Conservation (phyloP, 2,888 invertebrate genomes). For the Unio delphinus region DNA sequence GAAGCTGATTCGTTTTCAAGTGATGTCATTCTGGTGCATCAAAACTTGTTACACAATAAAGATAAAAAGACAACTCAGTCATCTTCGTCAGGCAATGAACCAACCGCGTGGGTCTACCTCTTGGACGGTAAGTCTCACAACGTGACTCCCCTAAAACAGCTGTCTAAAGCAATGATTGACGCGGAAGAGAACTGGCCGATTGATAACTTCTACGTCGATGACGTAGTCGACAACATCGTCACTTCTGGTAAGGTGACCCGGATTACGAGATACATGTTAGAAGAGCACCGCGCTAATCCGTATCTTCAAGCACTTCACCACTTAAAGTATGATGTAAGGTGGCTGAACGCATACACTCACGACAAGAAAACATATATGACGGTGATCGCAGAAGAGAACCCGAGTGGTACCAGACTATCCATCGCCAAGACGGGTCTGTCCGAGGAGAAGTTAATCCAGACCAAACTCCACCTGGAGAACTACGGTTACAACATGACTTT, state of each 20-base stretch:
- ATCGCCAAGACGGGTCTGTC: slow-evolving; percentile 51
- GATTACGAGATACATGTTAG: slow-evolving; percentile 49
- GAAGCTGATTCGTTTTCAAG: slow-evolving; percentile 52
- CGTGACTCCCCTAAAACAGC: slow-evolving; percentile 43
- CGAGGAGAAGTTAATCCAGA: slow-evolving; percentile 43
- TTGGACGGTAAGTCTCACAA: slow-evolving; percentile 46
- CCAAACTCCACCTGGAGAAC: slow-evolving; percentile 48
- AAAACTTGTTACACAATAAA: slow-evolving; percentile 25
- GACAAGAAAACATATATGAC: slow-evolving; percentile 50
- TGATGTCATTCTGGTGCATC: slow-evolving; percentile 56
- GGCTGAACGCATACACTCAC: slow-evolving; percentile 58
- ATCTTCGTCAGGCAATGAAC: slow-evolving; percentile 20
- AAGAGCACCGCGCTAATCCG: slow-evolving; percentile 60
- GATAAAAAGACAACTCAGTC: slow-evolving; percentile 11
- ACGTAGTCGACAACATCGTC: slow-evolving; percentile 53
- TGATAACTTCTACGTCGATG: slow-evolving; percentile 42
- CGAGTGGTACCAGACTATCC: slow-evolving; percentile 37
- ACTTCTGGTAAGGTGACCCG: slow-evolving; percentile 30
- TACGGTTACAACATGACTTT: slow-evolving; percentile 59
- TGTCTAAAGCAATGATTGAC: slow-evolving; percentile 44
- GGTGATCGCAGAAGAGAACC: slow-evolving; percentile 44
- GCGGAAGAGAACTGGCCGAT: slow-evolving; percentile 34
- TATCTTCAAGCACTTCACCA: slow-evolving; percentile 54
- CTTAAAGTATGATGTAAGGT: slow-evolving; percentile 52
- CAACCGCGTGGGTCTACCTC: slow-evolving; percentile 48